Evolutionary conservation across 2,113 vertebrate species (phyloP), one percentile per base, ranked within the genome.

Genomic region (Plecturocebus donacophilus): DNA sequence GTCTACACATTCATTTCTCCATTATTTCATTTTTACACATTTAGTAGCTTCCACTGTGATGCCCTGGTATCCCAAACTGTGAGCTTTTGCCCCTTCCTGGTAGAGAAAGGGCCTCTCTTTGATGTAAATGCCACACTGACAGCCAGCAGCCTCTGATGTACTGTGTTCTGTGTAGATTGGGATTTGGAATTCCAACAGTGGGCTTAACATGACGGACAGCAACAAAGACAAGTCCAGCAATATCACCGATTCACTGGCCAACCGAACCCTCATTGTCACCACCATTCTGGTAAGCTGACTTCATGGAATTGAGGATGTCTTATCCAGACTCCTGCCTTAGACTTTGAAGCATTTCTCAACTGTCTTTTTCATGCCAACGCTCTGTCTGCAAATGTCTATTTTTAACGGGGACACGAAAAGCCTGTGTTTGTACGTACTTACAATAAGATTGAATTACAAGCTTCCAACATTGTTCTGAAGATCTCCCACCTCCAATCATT

Each of bases 161-260:
- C 66, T 98, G 91, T 98, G 54, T 98, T 97, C 87, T 75, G 87
- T 89, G 70, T 98, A 99, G 99, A 99, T 99, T 79, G 99, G 99
- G 12, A 98, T 99, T 87, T 99, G 99, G 99, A 99, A 99, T 97
- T 99, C 99, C 95, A 99, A 99, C 98, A 99, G 98, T 42, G 99
- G 99, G 98, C 99, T 99, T 98, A 99, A 99, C 98, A 99, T 99
- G 99, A 99, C 99, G 0, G 99, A 99, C 58, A 99, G 96, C 98
- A 98, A 98, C 98, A 99, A 99, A 98, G 99, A 99, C 96, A 98
- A 97, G 16, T 98, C 99, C 27, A 99, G 99, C 90, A 99, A 99
- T 56, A 98, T 99, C 95, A 99, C 99, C 0, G 99, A 99, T 96
- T 99, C 99, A 0, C 98, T 99, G 98, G 99, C 99, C 96, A 99